Percentiles rank a stretch among this genome's conserved stretches.
These are phyloP conservation scores for Drepana arcuata DNA, from an alignment of 1,140 invertebrate genomes.

Conservation along the genomic window DNA sequence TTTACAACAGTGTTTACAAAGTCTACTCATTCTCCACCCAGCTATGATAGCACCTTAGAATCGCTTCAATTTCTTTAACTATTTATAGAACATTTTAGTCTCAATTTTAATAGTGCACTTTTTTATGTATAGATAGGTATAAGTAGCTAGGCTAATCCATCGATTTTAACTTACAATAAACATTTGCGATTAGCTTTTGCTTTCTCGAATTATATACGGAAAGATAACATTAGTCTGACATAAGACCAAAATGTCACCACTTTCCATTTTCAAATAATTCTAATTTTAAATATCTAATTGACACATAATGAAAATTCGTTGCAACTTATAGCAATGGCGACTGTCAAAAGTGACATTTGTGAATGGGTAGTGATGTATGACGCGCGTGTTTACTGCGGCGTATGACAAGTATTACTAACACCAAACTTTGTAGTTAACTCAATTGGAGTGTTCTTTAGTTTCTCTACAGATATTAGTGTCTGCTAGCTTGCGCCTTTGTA, in stretches of 20 bases:
- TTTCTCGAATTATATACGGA: too few relatives aligned
- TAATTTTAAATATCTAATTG: not conserved
- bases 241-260: too few relatives aligned
- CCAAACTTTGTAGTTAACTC: constrained; percentile 21
- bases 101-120: too few relatives aligned
- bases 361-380: too few relatives aligned
- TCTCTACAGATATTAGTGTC: constrained; percentile 30
- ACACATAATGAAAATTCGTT: not conserved
- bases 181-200: too few relatives aligned
- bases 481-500: constrained; percentile 40
- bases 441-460: constrained; percentile 17
- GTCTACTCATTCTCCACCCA: constrained; percentile 5
- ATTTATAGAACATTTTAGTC: too few relatives aligned
- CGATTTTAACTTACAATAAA: too few relatives aligned
- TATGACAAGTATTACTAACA: constrained; percentile 29
- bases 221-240: too few relatives aligned
- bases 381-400: too few relatives aligned
- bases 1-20: constrained; percentile 4
- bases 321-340: not conserved
- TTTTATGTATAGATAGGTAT: too few relatives aligned
- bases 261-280: not conserved
- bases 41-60: too few relatives aligned
- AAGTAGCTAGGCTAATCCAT: constrained; percentile 4
- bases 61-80: constrained; percentile 7
- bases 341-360: too few relatives aligned